Evolutionary conservation across 1,140 invertebrate genomes (phyloP).

Genomic region (Planococcus citri): DNA sequence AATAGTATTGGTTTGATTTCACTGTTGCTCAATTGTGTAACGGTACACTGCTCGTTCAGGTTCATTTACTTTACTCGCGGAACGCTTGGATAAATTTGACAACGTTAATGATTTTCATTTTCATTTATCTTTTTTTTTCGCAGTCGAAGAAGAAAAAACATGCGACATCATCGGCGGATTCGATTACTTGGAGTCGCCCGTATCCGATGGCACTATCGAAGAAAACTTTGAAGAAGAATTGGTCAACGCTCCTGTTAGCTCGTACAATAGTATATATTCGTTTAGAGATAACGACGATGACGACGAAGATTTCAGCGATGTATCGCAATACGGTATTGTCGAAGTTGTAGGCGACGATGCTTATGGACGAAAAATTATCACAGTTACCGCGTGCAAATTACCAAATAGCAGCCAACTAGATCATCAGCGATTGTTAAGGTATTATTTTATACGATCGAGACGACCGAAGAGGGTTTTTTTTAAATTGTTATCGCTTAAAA

Average conservation of each 20-base stretch:
- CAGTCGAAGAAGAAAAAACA: constrained; percentile 43
- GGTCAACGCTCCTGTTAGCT: constrained; percentile 41
- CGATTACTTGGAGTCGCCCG: constrained; percentile 59
- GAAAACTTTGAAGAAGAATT: constrained; percentile 88
- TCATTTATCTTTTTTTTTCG: constrained; percentile 27
- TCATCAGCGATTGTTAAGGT: constrained; percentile 73
- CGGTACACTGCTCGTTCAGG: background rate
- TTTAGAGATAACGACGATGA: constrained; percentile 32
- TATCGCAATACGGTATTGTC: constrained; percentile 69
- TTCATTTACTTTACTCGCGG: background rate
- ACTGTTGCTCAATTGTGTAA: background rate
- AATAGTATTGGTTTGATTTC: too few species aligned
- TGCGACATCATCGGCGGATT: constrained; percentile 35
- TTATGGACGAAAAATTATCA: constrained; percentile 83
- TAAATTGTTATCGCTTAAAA: background rate
- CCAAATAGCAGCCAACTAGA: constrained; percentile 75
- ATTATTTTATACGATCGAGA: constrained; percentile 24
- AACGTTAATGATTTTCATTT: background rate
- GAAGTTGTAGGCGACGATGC: constrained; percentile 86
- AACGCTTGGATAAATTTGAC: background rate
- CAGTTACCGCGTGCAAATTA: constrained; percentile 84
- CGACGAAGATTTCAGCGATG: constrained; percentile 58
- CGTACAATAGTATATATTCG: constrained; percentile 22
- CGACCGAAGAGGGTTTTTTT: too few species aligned
- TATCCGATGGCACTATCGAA: constrained; percentile 76